Base-by-base conservation (phyloP, 2,797 vertebrate species). In the Tokudaia muenninki region DNA sequence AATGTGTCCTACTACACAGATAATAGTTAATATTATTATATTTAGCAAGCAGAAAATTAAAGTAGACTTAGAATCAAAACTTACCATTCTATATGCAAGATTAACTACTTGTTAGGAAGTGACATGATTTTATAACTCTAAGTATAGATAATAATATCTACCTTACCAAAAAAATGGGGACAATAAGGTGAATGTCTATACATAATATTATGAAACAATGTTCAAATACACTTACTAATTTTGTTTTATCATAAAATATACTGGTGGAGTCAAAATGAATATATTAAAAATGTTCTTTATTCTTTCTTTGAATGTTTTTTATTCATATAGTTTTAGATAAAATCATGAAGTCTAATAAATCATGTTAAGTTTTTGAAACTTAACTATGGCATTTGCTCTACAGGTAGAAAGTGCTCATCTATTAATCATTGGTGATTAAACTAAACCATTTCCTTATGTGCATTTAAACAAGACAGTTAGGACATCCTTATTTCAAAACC, bases 401-500 rank as follows among this genome's bases (percentile, higher is more conserved):
- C 34, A 52, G 47, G 67, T 4, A 82, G 9, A 19, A 72, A 47
- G 57, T 75, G 57, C 61, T 79, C 90, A 87, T 8, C 57, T 88
- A 34, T 84, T 93, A 41, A 94, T 94, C 89, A 89, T 52, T 55
- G 70, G 19, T 47, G 47, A 82, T 24, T 86, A 84, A 87, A 78
- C n/a, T 24, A 83, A 91, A 82, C 65, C 8, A 78, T n/a, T 94
- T 96, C 3, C 82, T 17, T 65, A 13, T 72, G n/a, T 86, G 11
- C 5, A 59, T 88, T 96, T 94, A 95, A 52, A 72, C 90, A 55
- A 97, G 78, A 80, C 5, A 82, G 50, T 91, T 84, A 94, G 34
- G 10, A 37, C 90, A 87, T 95, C 91, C 91, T 94, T 44, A 95
- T 94, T 97, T 97, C 89, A 93, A 59, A 77, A 92, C 61, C 70